These are phyloP conservation scores for Motacilla tschutschensis DNA, from an alignment of 2,113 vertebrate genomes.

Conservation along the genomic window DNA sequence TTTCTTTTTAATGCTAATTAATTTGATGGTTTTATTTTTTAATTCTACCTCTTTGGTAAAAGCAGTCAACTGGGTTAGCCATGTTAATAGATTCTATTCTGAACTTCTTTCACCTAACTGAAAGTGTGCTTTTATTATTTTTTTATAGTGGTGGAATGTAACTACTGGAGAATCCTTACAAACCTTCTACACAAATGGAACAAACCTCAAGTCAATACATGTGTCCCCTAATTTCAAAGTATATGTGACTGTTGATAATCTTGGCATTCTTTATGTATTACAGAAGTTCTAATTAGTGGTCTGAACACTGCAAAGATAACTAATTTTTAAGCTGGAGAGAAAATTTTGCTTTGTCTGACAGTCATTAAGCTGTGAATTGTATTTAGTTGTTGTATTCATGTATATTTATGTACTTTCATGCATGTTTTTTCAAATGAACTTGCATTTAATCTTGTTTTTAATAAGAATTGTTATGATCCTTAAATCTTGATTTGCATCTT, in stretches of 20 bases:
- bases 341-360: not conserved
- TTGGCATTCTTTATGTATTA: constrained; percentile 93
- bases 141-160: constrained; percentile 91
- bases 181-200: constrained; percentile 91
- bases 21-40: not conserved
- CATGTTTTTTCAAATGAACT: constrained; percentile 23
- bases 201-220: constrained; percentile 86
- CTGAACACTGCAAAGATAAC: not conserved
- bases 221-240: constrained; percentile 87
- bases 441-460: constrained; percentile 54
- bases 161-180: constrained; percentile 85
- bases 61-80: not conserved
- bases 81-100: not conserved
- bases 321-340: constrained; percentile 1
- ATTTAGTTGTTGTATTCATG: constrained; percentile 27
- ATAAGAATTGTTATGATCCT: constrained; percentile 20
- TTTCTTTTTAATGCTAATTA: not conserved
- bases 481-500: constrained; percentile 28
- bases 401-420: constrained; percentile 26
- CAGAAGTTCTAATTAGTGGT: constrained; percentile 70
- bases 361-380: constrained; percentile 68
- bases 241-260: constrained; percentile 92
- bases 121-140: not conserved
- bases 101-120: not conserved
- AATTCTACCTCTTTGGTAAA: not conserved